phyloP scores from a whole-genome alignment of 2,797 vertebrate species.

The Taeniopygia guttata region DNA sequence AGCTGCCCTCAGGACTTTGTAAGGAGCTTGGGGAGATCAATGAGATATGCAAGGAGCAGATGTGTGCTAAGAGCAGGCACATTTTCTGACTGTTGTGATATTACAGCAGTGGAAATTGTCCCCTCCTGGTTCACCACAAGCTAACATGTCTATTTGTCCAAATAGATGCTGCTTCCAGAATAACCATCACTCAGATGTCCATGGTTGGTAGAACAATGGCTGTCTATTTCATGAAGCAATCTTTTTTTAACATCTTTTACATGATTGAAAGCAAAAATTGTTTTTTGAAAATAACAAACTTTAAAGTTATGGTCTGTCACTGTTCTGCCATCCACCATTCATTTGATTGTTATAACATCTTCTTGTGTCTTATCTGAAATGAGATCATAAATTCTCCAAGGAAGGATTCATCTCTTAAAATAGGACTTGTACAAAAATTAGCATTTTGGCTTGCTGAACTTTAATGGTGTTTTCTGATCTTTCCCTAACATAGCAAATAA shows the following conservation, averaged over 20 bases:
- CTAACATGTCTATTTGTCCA: neutral
- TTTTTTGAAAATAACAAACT: constrained; percentile 20
- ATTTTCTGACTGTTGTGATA: neutral
- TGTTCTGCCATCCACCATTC: neutral
- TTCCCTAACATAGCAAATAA: neutral
- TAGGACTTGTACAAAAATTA: neutral
- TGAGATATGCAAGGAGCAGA: neutral
- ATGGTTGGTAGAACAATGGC: neutral
- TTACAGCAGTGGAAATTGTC: neutral
- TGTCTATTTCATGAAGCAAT: neutral
- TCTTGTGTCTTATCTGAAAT: constrained; percentile 1
- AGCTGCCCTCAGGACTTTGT: neutral
- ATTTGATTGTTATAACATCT: neutral
- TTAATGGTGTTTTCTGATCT: neutral
- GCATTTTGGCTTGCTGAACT: neutral
- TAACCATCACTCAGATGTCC: neutral
- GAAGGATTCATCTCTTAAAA: neutral
- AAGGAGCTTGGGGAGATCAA: neutral
- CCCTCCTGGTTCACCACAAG: neutral
- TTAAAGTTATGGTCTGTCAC: neutral
- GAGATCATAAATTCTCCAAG: neutral
- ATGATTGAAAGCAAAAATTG: constrained; percentile 14
- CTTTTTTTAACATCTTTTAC: neutral
- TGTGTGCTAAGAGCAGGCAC: neutral
- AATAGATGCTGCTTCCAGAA: neutral